Evolutionary conservation across 1,140 invertebrate genomes (phyloP).

Genomic region (Papilio dardanus): DNA sequence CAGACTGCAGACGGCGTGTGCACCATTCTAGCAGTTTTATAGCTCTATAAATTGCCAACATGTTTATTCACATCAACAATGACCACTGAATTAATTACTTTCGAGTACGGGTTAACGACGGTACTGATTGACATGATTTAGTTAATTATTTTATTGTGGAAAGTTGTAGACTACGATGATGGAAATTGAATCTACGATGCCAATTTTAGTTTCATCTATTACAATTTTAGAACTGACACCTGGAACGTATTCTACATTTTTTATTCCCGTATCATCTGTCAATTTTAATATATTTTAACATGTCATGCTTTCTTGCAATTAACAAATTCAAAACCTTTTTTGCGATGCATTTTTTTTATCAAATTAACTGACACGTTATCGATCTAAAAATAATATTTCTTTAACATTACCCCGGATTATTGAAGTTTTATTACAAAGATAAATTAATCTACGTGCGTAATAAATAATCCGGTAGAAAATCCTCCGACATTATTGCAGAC

Average conservation of each 20-base stretch:
- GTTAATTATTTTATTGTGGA: background rate
- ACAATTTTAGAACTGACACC: background rate
- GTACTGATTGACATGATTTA: slow-evolving; percentile 25
- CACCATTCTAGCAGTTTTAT: slow-evolving; percentile 29
- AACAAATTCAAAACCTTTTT: background rate
- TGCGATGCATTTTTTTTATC: background rate
- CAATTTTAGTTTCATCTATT: background rate
- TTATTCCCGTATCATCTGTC: too few relatives aligned
- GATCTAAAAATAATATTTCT: background rate
- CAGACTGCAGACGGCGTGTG: slow-evolving; percentile 21
- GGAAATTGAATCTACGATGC: background rate
- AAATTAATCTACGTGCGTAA: slow-evolving; percentile 21
- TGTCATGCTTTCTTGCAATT: background rate
- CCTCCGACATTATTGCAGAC: background rate
- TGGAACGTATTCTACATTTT: background rate
- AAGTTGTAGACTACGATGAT: background rate
- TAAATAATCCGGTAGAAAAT: slow-evolving; percentile 3
- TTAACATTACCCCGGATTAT: background rate
- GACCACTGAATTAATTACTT: slow-evolving; percentile 26
- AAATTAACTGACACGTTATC: background rate
- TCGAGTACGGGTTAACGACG: slow-evolving; percentile 19
- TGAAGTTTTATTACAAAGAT: background rate
- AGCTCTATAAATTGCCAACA: slow-evolving; percentile 27
- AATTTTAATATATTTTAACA: too few relatives aligned
- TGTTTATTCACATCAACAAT: slow-evolving; percentile 29